Conservation (phyloP, 2,888 invertebrate genomes). For the Cotesia congregata region DNA sequence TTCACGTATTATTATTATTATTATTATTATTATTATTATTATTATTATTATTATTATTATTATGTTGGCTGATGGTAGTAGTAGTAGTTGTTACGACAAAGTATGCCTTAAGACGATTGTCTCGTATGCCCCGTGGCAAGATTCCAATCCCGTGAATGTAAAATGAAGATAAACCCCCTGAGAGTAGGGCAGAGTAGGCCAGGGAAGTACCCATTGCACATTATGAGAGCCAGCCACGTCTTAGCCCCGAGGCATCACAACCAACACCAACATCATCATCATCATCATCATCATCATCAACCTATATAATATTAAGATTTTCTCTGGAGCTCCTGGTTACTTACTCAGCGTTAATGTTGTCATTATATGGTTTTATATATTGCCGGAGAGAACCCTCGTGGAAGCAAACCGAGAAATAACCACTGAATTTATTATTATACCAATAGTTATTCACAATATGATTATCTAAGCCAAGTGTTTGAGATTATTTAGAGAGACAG, state of each 20-base stretch:
- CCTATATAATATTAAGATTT: background rate
- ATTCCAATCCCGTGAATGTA: conserved; percentile 57
- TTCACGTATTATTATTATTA: background rate
- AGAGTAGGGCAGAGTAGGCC: conserved; percentile 39
- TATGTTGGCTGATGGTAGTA: background rate
- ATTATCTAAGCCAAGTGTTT: too few species aligned
- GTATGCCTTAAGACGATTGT: conserved; percentile 58
- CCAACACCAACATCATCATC: background rate
- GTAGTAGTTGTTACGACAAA: conserved; percentile 40
- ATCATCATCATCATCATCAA: background rate
- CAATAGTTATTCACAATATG: too few species aligned
- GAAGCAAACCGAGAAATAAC: conserved; percentile 11
- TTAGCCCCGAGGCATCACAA: conserved; percentile 18
- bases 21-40: background rate
- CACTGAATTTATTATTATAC: conserved; percentile 9
- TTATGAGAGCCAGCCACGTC: conserved; percentile 26
- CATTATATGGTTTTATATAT: conserved; percentile 2
- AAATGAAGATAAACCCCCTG: conserved; percentile 57
- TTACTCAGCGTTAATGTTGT: conserved; percentile 22
- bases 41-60: background rate
- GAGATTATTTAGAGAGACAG: too few species aligned
- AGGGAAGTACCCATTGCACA: conserved; percentile 37
- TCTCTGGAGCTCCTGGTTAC: background rate
- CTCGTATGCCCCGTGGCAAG: conserved; percentile 50
- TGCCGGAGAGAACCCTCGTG: background rate